Evolutionary conservation across 2,888 invertebrate genomes (phyloP), one percentile per base, ranked within the genome.

Genomic region (Eristalinus sepulchralis): DNA sequence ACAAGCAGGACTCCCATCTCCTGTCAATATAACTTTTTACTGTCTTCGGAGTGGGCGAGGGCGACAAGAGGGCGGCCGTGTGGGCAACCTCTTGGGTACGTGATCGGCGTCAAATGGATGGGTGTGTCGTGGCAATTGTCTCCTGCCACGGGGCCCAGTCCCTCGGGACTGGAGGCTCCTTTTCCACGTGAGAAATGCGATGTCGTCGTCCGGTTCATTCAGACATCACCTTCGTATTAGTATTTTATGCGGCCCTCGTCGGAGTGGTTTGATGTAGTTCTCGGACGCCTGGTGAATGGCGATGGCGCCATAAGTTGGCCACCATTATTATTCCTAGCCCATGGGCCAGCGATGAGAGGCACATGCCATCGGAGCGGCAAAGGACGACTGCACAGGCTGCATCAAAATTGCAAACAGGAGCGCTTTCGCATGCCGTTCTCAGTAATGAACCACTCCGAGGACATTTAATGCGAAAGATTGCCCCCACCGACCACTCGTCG

Each of bases 21-120:
- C 73, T 83, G 83, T 78, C 83, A 73, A 83, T 83, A 78, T 70
- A 70, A 76, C 66, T 76, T 76, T 76, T 76, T 76, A 76, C 75
- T 67, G 66, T 59, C 59, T 22, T 47, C 17, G 39, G 2, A n/a
- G 39, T 47, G 39, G 39, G 17, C 36, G 2, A 36, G 34, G 34
- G 36, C 27, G 27, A 27, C 27, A 4, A 4, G 39, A n/a, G 6
- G 3, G 6, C 39, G 27, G n/a, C 39, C 39, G 39, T 47, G 39
- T 13, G n/a, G 31, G 9, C 71, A 67, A 64, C 36, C 59, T 11
- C 47, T 68, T 27, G 67, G 59, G 67, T 39, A 83, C 78, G 83
- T 83, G 83, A 78, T 72, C 67, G 67, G 62, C 62, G 39, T 47
- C 39, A 47, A 47, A 47, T 47, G 39, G 39, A n/a, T 47, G 39